phyloP scores from a whole-genome alignment of 1,140 invertebrate species.

The Drosophila aff. region DNA sequence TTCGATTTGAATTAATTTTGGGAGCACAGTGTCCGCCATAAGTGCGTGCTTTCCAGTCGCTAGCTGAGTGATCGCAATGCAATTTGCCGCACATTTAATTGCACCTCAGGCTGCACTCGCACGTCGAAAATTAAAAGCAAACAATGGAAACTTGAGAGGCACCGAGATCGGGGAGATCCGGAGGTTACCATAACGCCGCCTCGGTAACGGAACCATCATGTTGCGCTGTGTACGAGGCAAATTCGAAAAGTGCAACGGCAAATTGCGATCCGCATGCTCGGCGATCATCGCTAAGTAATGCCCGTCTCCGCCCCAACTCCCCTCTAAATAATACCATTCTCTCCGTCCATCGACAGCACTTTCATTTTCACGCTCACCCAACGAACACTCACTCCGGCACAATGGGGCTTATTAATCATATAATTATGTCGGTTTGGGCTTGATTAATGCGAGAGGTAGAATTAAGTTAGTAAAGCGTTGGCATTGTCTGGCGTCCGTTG shows the following conservation, averaged over 20 bases:
- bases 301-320: background rate
- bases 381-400: constrained; percentile 38
- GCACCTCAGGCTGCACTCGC: constrained; percentile 38
- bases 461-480: constrained; percentile 75
- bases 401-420: constrained; percentile 75
- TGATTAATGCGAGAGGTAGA: constrained; percentile 62
- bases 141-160: constrained; percentile 53
- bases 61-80: constrained; percentile 35
- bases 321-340: background rate
- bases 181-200: constrained; percentile 18
- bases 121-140: constrained; percentile 78
- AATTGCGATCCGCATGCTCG: constrained; percentile 68
- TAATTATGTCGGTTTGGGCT: constrained; percentile 62
- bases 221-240: constrained; percentile 39
- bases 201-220: constrained; percentile 44
- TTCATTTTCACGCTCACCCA: constrained; percentile 74
- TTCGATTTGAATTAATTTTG: constrained; percentile 23
- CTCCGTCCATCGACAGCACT: constrained; percentile 47
- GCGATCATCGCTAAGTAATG: constrained; percentile 46
- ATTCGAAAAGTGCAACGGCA: constrained; percentile 69
- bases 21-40: constrained; percentile 15
- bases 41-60: constrained; percentile 15
- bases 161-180: background rate
- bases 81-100: constrained; percentile 40
- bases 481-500: constrained; percentile 50